Percentiles rank a stretch among this genome's conserved stretches.
These are phyloP conservation scores for Dendrolimus kikuchii DNA, from an alignment of 1,140 invertebrate species.

Conservation along the genomic window DNA sequence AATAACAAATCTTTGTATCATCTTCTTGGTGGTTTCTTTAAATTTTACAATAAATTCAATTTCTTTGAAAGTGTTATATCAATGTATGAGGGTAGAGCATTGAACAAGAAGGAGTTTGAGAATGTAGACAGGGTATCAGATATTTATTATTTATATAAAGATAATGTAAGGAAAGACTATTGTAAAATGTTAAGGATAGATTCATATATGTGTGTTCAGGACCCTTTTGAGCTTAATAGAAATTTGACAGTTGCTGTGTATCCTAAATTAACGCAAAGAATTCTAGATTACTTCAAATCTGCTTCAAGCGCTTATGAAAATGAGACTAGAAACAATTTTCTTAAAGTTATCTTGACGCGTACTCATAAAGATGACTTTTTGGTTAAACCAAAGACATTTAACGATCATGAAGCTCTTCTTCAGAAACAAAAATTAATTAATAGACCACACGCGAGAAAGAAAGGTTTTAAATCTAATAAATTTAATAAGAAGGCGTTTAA, in stretches of 20 bases:
- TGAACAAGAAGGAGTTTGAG: slow-evolving; percentile 59
- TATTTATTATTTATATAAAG: slow-evolving; percentile 59
- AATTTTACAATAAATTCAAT: slow-evolving; percentile 72
- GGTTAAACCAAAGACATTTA: no score
- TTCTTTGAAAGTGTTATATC: slow-evolving; percentile 70
- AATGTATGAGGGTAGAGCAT: slow-evolving; percentile 65
- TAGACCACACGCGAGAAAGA: no score
- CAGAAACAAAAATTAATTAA: no score
- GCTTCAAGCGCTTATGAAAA: slow-evolving; percentile 19
- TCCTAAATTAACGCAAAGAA: slow-evolving; percentile 21
- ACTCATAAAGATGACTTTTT: background rate
- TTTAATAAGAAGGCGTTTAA: no score
- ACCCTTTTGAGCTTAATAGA: slow-evolving; percentile 75
- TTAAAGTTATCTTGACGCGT: slow-evolving; percentile 13
- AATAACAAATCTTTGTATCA: slow-evolving; percentile 43
- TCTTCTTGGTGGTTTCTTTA: slow-evolving; percentile 75
- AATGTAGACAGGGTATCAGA: slow-evolving; percentile 38
- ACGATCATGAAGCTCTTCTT: no score
- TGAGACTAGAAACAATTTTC: slow-evolving; percentile 8
- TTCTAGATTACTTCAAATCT: slow-evolving; percentile 18
- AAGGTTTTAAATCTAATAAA: no score
- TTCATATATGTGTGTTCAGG: slow-evolving; percentile 73
- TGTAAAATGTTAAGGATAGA: slow-evolving; percentile 46
- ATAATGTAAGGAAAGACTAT: slow-evolving; percentile 29
- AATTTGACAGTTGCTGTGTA: slow-evolving; percentile 65